Conservation (phyloP, 2,113 vertebrate species). For the Semicossyphus pulcher region DNA sequence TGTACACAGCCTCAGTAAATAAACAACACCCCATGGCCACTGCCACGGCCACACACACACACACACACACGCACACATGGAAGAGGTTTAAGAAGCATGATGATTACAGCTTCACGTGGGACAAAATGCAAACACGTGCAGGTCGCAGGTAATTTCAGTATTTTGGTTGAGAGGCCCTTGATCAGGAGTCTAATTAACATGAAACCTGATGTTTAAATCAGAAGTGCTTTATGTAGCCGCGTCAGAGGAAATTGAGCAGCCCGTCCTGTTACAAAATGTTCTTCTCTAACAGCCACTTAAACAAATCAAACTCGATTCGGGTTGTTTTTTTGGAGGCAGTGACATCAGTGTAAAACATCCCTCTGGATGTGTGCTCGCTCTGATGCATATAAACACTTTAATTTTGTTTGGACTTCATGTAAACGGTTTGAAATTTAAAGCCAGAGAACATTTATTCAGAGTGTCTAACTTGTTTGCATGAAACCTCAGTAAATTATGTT, state of each 20-base stretch:
- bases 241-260: not conserved
- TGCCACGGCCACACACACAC: slow-evolving; percentile 51
- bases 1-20: slow-evolving; percentile 46
- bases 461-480: too few species aligned
- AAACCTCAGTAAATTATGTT: too few species aligned
- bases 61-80: slow-evolving; percentile 43
- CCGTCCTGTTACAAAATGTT: not conserved
- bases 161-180: not conserved
- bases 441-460: slow-evolving; percentile 2
- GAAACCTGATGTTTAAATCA: not conserved
- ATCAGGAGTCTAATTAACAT: not conserved
- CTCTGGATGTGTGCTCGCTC: not conserved
- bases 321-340: slow-evolving; percentile 12
- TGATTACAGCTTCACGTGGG: slow-evolving; percentile 6
- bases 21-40: slow-evolving; percentile 66
- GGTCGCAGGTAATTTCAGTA: not conserved
- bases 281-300: slow-evolving; percentile 9
- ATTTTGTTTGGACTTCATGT: slow-evolving; percentile 8
- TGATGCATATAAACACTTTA: not conserved
- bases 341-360: not conserved
- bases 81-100: slow-evolving; percentile 40
- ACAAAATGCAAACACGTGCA: slow-evolving; percentile 4
- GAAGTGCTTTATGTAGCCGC: not conserved
- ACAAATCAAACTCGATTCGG: slow-evolving; percentile 15
- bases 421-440: slow-evolving; percentile 15